Percentiles rank a stretch among this genome's conserved stretches.
These are phyloP conservation scores for Lichenostomus cassidix DNA, from an alignment of 2,113 vertebrate genomes.

Conservation along the genomic window DNA sequence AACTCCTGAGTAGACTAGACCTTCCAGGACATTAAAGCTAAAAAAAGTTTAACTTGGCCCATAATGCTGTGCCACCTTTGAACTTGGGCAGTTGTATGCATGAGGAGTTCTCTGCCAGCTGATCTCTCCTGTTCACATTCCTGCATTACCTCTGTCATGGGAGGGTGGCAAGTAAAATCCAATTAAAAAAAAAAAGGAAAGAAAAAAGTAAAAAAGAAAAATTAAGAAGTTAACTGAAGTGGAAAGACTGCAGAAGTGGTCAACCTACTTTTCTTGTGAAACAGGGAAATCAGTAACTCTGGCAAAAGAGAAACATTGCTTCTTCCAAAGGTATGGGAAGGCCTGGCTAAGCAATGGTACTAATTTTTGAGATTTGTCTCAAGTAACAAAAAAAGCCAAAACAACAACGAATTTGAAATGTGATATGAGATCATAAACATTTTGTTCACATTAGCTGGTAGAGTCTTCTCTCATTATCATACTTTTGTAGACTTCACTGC, in stretches of 20 bases:
- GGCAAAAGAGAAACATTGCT: not conserved
- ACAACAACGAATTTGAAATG: not conserved
- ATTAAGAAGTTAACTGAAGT: not conserved
- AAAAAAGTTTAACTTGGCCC: not conserved
- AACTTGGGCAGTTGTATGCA: not conserved
- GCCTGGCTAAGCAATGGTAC: not conserved
- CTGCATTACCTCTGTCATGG: rapidly evolving
- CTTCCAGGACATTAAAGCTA: not conserved
- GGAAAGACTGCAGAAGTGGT: not conserved
- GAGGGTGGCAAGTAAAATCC: not conserved
- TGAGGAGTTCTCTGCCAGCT: not conserved
- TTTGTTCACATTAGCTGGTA: not conserved
- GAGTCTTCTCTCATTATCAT: not conserved
- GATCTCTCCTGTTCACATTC: not conserved
- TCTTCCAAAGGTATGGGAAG: not conserved
- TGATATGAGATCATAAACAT: not conserved
- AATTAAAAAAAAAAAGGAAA: not conserved
- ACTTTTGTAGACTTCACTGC: not conserved
- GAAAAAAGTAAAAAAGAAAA: not conserved
- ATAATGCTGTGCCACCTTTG: not conserved
- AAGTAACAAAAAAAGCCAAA: not conserved
- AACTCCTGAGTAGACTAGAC: not conserved
- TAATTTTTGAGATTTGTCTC: not conserved
- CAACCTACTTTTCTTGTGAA: not conserved
- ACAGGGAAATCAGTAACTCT: not conserved